Conservation (phyloP, 2,888 invertebrate species). For the Rhimphoctona megacephalus region DNA sequence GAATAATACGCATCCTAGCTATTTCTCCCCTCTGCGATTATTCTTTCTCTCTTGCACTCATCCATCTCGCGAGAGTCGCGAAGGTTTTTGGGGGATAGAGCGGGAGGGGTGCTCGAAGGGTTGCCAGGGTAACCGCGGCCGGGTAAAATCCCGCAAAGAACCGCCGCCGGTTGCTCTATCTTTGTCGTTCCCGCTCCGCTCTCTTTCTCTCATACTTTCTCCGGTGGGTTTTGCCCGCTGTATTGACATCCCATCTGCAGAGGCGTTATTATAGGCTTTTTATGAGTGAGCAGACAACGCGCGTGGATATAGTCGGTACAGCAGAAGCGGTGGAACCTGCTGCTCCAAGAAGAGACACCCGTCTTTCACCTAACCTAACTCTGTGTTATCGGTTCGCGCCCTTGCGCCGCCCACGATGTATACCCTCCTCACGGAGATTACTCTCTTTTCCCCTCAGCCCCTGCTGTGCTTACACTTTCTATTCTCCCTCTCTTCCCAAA, state of each 20-base stretch:
- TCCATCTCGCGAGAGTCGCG: slow-evolving; percentile 63
- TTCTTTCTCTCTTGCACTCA: slow-evolving; percentile 64
- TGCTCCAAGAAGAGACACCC: slow-evolving; percentile 28
- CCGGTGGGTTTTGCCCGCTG: slow-evolving; percentile 69
- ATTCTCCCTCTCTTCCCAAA: background rate
- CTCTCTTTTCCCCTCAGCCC: slow-evolving; percentile 33
- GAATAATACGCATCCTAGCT: slow-evolving; percentile 84
- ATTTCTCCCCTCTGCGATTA: slow-evolving; percentile 69
- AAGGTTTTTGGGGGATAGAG: slow-evolving; percentile 68
- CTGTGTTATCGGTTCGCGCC: slow-evolving; percentile 25
- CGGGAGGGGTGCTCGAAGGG: slow-evolving; percentile 73
- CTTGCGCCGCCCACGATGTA: slow-evolving; percentile 12
- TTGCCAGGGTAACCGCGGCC: slow-evolving; percentile 84
- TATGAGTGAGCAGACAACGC: slow-evolving; percentile 75
- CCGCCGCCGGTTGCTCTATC: slow-evolving; percentile 75
- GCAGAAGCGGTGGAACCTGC: slow-evolving; percentile 9
- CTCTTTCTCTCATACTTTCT: background rate
- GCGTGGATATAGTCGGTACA: slow-evolving; percentile 38
- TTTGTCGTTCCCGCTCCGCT: slow-evolving; percentile 19
- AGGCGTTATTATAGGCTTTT: slow-evolving; percentile 78
- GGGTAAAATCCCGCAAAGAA: slow-evolving; percentile 84
- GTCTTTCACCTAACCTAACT: slow-evolving; percentile 29
- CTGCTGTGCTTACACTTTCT: slow-evolving; percentile 23
- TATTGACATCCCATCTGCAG: slow-evolving; percentile 81
- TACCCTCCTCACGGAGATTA: background rate